Conservation (phyloP, 2,113 vertebrate species). For the Melanostigma gelatinosum region DNA sequence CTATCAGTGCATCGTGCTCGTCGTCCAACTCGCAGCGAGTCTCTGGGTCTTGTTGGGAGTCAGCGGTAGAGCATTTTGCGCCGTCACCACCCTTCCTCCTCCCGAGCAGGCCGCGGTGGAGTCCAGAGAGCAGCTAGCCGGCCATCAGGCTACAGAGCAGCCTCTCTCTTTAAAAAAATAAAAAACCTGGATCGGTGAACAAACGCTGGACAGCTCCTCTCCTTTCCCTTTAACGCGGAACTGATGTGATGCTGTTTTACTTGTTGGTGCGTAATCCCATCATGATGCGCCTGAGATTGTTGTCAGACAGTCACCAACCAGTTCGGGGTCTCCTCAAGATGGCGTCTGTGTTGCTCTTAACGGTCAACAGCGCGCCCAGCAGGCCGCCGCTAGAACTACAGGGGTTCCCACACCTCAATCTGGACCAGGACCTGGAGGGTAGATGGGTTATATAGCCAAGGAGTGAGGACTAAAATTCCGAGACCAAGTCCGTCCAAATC, state of each 20-base stretch:
- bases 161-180: constrained; percentile 17
- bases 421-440: neutral
- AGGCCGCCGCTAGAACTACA: constrained; percentile 42
- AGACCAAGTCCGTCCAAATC: neutral
- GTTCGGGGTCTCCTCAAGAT: constrained; percentile 81
- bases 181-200: neutral
- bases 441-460: neutral
- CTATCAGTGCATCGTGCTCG: constrained; percentile 73
- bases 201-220: constrained; percentile 19
- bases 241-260: constrained; percentile 34
- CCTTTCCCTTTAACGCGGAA: neutral
- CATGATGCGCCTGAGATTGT: constrained; percentile 72
- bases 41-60: constrained; percentile 64
- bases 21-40: constrained; percentile 59
- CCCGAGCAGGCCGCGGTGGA: constrained; percentile 78
- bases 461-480: neutral
- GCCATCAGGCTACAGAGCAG: constrained; percentile 70
- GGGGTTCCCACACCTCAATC: constrained; percentile 23
- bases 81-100: constrained; percentile 83
- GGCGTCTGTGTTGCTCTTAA: constrained; percentile 62
- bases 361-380: constrained; percentile 58
- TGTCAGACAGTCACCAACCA: constrained; percentile 62
- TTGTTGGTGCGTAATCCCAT: constrained; percentile 66
- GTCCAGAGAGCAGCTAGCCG: constrained; percentile 75
- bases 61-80: constrained; percentile 80